Percentiles rank a stretch among this genome's conserved stretches.
Conservation (phyloP, 2,797 vertebrate species). For the Rhincodon typus region DNA sequence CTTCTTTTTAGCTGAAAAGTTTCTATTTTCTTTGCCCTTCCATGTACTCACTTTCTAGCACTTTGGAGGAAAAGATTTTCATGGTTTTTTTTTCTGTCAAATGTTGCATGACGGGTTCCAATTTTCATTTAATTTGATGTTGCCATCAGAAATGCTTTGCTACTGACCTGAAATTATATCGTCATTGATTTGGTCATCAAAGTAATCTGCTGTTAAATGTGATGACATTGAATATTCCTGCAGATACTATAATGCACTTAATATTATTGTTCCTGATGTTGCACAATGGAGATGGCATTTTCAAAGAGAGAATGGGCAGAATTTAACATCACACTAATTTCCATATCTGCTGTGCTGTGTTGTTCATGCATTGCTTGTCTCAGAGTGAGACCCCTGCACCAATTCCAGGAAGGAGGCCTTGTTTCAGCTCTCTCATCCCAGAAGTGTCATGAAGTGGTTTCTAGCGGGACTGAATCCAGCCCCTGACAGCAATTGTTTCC, state of each 20-base stretch:
- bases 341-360: too few species aligned
- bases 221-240: neutral
- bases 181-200: neutral
- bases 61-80: neutral
- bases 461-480: too few species aligned
- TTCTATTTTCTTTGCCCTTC: neutral
- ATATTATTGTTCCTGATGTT: neutral
- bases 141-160: neutral
- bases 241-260: neutral
- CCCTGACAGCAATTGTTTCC: too few species aligned
- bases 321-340: too few species aligned
- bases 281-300: neutral
- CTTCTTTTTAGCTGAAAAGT: neutral
- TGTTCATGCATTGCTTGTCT: too few species aligned
- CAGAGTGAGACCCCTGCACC: too few species aligned
- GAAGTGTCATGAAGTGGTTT: too few species aligned
- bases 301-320: neutral
- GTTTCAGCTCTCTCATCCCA: too few species aligned
- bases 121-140: neutral
- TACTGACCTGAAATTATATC: conserved; percentile 10
- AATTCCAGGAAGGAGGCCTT: too few species aligned
- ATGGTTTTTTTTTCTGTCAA: neutral
- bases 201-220: neutral
- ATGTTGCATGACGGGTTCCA: neutral
- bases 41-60: neutral